phyloP scores from a whole-genome alignment of 2,888 invertebrate species.

The Nycteola revayana region DNA sequence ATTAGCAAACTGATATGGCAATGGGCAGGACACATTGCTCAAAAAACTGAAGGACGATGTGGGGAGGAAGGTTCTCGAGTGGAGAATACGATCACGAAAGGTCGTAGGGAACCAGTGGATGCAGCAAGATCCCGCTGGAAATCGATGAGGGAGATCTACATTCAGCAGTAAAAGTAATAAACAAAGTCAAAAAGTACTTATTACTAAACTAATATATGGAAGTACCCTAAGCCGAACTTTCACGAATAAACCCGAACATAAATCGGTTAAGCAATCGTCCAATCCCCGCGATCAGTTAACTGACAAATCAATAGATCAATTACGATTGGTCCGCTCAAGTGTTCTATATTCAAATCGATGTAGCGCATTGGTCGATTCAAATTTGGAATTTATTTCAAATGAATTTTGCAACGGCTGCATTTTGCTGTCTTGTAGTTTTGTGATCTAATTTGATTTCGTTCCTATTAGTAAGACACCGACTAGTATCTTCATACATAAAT shows the following conservation, averaged over 20 bases:
- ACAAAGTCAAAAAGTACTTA: no score
- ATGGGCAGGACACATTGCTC: no score
- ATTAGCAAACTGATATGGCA: no score
- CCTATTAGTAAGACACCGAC: constrained; percentile 4
- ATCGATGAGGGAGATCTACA: no score
- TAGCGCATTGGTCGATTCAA: constrained; percentile 43
- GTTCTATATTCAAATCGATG: constrained; percentile 48
- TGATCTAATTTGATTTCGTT: constrained; percentile 21
- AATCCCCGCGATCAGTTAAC: constrained; percentile 42
- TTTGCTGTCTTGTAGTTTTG: constrained; percentile 30
- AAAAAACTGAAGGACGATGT: no score
- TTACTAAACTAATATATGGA: no score
- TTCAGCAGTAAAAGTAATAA: no score
- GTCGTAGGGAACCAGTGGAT: no score
- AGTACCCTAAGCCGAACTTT: constrained; percentile 20
- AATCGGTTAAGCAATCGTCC: constrained; percentile 33
- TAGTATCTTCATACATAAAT: no score
- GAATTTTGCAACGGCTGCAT: constrained; percentile 36
- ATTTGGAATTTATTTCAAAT: constrained; percentile 39
- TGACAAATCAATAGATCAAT: constrained; percentile 69
- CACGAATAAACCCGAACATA: constrained; percentile 24
- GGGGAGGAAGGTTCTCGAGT: no score
- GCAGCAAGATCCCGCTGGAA: no score
- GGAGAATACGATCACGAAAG: no score
- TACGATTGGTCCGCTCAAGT: constrained; percentile 38